Evolutionary conservation across 1,140 invertebrate genomes (phyloP), one percentile per base, ranked within the genome.

Genomic region (Pseudomyrmex flavicornis): DNA sequence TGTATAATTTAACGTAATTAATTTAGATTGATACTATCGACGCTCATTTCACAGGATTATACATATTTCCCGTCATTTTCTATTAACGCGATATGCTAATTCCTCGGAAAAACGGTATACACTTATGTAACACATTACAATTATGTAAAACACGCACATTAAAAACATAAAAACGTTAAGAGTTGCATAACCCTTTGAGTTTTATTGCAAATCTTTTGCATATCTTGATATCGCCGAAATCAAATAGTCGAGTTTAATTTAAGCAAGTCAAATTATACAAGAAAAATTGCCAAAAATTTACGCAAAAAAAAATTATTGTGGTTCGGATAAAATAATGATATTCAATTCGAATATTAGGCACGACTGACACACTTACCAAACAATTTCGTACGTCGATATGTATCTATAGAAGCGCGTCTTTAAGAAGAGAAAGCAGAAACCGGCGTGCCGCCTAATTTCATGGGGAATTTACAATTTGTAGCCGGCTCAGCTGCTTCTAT

Each of bases 381-480:
- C 15, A 8, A 79, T 79, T 69, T 79, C n/a, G 63, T 69, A 79
- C 15, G 26, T 76, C 74, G 44, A 79, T 69, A 68, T 68, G 62
- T 77, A 79, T 79, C 65, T 62, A 35, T 35, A 44, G 79, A 74
- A 48, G 58, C 44, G 44, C 52, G 54, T 63, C 77, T 48, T 54
- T 63, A 10, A n/a, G 65, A 85, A 82, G 76, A 73, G 83, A 88
- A 90, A 89, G 90, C 77, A 77, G 68, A 22, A 74, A 69, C 35
- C 54, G 59, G 63, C 70, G 66, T 54, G 75, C 70, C 89, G 82
- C 73, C 86, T 85, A 90, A 91, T 90, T 91, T 91, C 88, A 91
- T 86, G 90, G 86, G 15, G 86, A 90, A 91, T 91, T 90, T 88
- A 82, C 86, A 90, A 91, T 91, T 91, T 88, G 88, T 84, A 82